Evolutionary conservation across 2,797 vertebrate genomes (phyloP), one percentile per base, ranked within the genome.

Genomic region (Buceros bicornis): DNA sequence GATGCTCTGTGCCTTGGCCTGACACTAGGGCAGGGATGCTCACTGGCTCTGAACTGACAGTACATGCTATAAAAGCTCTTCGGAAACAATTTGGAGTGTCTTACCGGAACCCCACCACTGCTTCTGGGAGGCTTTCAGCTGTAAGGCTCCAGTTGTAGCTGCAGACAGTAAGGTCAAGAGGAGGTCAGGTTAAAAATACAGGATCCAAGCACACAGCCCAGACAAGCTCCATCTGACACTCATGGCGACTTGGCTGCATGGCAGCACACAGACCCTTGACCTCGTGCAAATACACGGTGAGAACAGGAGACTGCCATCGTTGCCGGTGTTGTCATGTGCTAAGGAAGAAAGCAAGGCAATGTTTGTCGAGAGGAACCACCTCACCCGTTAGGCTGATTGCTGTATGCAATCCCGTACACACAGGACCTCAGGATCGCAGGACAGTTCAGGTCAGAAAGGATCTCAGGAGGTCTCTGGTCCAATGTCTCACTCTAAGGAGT

Each of bases 121-220:
- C 65, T 80, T 60, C 70, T 94, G 84, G 62, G 72, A 86, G 69
- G 43, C 69, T 81, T 80, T 71, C 78, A 70, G 65, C 84, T 90
- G 50, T 57, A 61, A 72, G 53, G 77, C 66, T 88, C 43, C 51
- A 28, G 60, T 17, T 66, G 82, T 85, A 82, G 90, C 25, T 61
- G 51, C 64, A 88, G 82, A 93, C 74, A 45, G 35, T 5, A 22
- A 73, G 82, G 82, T 94, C 77, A 94, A 74, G 67, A 87, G 79
- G 74, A 93, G 82, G 91, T 90, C 65, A 66, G 92, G 50, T 94
- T 90, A 94, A 91, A 94, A 95, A 93, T 57, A 87, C 80, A 73
- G 35, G 69, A 37, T 66, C 11, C 26, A n/a, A 86, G 48, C 5
- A 1, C 26, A 43, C n/a, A 70, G 73, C 35, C 40, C 78, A 80